Percentiles rank a stretch among this genome's conserved stretches.
Conservation (phyloP, 2,888 invertebrate species). For the Tridacna gigas region DNA sequence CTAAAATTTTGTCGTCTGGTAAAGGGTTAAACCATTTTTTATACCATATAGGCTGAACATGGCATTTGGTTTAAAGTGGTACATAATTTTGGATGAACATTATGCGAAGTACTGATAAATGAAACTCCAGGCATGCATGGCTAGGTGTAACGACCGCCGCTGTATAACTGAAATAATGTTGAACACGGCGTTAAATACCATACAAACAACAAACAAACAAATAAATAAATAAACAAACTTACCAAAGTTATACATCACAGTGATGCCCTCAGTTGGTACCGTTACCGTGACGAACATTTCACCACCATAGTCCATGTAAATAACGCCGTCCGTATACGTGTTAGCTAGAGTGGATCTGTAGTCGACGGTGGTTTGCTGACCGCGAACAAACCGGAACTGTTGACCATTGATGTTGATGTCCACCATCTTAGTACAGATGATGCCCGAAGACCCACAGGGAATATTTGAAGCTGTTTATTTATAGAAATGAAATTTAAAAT, state of each 20-base stretch:
- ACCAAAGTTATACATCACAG: background rate
- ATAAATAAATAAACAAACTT: background rate
- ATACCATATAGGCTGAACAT: no score
- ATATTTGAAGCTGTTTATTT: constrained; percentile 86
- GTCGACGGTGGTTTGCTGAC: constrained; percentile 22
- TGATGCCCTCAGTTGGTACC: background rate
- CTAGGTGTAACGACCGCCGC: no score
- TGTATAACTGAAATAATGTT: no score
- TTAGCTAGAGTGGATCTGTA: background rate
- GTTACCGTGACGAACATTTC: constrained; percentile 18
- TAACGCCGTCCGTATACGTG: background rate
- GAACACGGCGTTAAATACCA: no score
- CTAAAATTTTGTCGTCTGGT: no score
- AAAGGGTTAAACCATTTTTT: no score
- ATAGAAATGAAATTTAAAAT: no score
- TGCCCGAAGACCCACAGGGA: constrained; percentile 93
- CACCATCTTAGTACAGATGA: constrained; percentile 91
- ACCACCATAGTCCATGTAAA: background rate
- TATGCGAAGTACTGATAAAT: no score
- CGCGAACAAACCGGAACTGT: constrained; percentile 65
- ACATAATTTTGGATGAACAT: no score
- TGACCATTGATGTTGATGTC: constrained; percentile 50
- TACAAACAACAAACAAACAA: no score
- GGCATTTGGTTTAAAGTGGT: no score
- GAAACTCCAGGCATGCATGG: no score